phyloP scores from a whole-genome alignment of 2,888 invertebrate genomes.

The Chloroclystis v-ata region DNA sequence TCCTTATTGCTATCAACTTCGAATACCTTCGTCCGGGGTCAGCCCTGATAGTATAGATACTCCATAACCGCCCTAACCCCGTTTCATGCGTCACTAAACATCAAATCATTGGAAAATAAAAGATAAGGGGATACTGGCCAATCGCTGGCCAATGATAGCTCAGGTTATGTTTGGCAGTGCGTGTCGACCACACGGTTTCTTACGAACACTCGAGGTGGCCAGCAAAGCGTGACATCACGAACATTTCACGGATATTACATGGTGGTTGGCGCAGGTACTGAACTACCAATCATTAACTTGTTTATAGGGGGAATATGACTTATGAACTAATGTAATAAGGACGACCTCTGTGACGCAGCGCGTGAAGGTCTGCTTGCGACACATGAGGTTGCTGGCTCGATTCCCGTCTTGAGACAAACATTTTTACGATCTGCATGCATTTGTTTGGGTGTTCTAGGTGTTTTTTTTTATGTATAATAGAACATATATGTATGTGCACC shows the following conservation, averaged over 20 bases:
- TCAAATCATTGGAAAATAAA: background rate
- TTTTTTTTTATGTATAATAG: too few relatives aligned
- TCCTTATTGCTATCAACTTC: too few relatives aligned
- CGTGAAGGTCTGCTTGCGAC: too few relatives aligned
- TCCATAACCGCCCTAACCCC: background rate
- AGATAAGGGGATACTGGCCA: slow-evolving; percentile 9
- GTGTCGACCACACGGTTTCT: slow-evolving; percentile 2
- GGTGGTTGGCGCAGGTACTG: slow-evolving; percentile 3
- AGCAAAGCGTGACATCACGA: background rate
- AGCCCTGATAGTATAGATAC: too few relatives aligned
- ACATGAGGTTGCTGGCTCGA: too few relatives aligned
- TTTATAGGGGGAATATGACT: too few relatives aligned
- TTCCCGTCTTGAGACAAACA: too few relatives aligned
- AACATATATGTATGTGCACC: too few relatives aligned
- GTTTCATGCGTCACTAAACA: background rate
- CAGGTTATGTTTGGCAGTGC: background rate
- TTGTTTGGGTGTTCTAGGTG: too few relatives aligned
- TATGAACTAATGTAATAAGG: background rate
- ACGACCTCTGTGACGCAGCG: too few relatives aligned
- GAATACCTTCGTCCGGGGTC: too few relatives aligned
- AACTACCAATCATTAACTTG: slow-evolving; percentile 1
- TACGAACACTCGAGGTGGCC: background rate
- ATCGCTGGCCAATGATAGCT: background rate
- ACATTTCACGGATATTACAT: slow-evolving; percentile 1
- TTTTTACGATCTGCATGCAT: background rate